Percentiles rank a stretch among this genome's conserved stretches.
Conservation (phyloP, 2,113 vertebrate genomes). For the Ctenomys sociabilis region DNA sequence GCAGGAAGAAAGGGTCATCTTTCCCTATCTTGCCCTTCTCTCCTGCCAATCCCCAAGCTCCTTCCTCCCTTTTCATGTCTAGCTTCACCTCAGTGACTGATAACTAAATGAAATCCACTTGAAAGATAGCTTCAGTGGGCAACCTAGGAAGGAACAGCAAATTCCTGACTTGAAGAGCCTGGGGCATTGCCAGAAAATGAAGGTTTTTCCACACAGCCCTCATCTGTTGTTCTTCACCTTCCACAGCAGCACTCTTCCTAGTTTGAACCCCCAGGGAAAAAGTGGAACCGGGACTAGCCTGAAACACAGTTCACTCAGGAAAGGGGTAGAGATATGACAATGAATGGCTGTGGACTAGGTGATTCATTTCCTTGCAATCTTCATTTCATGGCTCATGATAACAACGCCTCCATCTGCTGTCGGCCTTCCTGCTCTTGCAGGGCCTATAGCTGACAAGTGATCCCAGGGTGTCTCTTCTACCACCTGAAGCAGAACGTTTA, state of each 20-base stretch:
- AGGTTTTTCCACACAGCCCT: not conserved
- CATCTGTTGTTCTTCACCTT: not conserved
- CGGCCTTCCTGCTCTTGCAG: not conserved
- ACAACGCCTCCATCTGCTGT: not conserved
- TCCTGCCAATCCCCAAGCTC: not conserved
- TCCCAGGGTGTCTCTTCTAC: not conserved
- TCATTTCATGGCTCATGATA: not conserved
- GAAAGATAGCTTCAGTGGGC: slow-evolving; percentile 39
- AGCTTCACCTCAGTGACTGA: slow-evolving; percentile 14
- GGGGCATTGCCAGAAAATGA: not conserved
- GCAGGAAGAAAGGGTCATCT: slow-evolving; percentile 16
- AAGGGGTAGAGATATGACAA: not conserved
- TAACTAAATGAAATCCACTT: slow-evolving; percentile 67
- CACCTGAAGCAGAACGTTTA: not conserved
- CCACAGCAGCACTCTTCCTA: not conserved
- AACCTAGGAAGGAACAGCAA: not conserved
- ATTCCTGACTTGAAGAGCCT: not conserved
- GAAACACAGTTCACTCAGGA: not conserved
- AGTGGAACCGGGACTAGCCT: not conserved
- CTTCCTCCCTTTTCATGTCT: not conserved
- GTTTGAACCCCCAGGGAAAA: not conserved
- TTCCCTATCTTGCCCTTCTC: slow-evolving; percentile 18
- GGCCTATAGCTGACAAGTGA: not conserved
- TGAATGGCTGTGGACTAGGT: not conserved
- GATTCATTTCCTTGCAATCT: not conserved